Conservation (phyloP, 1,140 invertebrate species). For the Elymnias hypermnestra region DNA sequence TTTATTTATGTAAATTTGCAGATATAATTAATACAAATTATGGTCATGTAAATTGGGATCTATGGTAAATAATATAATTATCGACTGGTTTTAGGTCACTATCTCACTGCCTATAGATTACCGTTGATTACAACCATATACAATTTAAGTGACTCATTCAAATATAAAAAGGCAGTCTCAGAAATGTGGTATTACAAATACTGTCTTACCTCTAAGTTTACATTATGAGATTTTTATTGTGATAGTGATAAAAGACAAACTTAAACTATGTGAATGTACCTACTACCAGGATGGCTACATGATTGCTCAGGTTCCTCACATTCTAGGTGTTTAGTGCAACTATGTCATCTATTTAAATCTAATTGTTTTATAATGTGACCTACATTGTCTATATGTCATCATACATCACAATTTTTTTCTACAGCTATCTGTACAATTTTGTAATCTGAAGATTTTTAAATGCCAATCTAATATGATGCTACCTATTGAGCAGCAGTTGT, state of each 20-base stretch:
- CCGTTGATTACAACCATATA: conserved; percentile 46
- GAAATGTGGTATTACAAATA: conserved; percentile 73
- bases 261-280: conserved; percentile 70
- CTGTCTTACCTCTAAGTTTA: conserved; percentile 70
- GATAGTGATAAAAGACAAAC: conserved; percentile 73
- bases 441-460: conserved; percentile 51
- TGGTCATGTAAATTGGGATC: conserved; percentile 71
- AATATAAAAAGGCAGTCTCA: conserved; percentile 76
- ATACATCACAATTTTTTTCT: conserved; percentile 77
- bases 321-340: conserved; percentile 64
- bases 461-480: conserved; percentile 56
- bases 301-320: conserved; percentile 58
- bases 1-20: conserved; percentile 78
- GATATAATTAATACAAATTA: conserved; percentile 77
- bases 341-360: conserved; percentile 67
- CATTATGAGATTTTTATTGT: conserved; percentile 73
- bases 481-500: conserved; percentile 53
- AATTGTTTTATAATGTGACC: conserved; percentile 63
- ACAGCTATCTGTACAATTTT: conserved; percentile 75
- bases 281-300: conserved; percentile 62
- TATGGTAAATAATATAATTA: conserved; percentile 68
- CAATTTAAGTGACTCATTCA: conserved; percentile 60
- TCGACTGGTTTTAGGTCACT: conserved; percentile 60
- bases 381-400: conserved; percentile 78
- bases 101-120: conserved; percentile 49